A percentile compares a stretch with the other conserved stretches of the same genome.
These are phyloP conservation scores for Onchidella celtica DNA, from an alignment of 2,888 invertebrate genomes.

Conservation along the genomic window DNA sequence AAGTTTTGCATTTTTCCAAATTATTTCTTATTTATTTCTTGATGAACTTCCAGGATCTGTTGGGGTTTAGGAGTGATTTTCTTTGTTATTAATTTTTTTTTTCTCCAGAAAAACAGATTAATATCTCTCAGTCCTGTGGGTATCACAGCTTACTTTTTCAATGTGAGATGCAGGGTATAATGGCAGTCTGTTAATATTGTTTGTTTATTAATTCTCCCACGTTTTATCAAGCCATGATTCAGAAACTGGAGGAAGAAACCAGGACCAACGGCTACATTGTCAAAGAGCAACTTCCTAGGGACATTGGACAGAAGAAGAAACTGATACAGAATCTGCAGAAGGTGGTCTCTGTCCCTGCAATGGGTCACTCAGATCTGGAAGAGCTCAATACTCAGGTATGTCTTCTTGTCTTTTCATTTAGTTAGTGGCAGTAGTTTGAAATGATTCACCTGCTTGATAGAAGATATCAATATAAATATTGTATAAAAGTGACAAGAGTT, in stretches of 20 bases:
- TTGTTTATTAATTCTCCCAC: not conserved
- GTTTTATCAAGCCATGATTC: conserved; percentile 83
- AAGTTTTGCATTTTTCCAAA: too few relatives aligned
- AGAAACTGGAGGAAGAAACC: conserved; percentile 88
- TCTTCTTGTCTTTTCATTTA: not conserved
- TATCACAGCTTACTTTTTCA: not conserved
- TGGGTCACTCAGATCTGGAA: conserved; percentile 85
- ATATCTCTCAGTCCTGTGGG: too few relatives aligned
- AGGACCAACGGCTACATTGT: conserved; percentile 88
- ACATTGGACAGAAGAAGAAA: conserved; percentile 84
- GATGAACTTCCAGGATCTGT: too few relatives aligned
- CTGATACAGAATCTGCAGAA: conserved; percentile 86
- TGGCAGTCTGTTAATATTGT: not conserved
- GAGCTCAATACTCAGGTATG: conserved; percentile 84
- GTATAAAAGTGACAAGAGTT: too few relatives aligned
- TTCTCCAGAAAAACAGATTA: too few relatives aligned
- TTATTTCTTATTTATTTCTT: too few relatives aligned
- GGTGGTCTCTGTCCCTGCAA: conserved; percentile 85
- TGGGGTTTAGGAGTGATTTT: too few relatives aligned
- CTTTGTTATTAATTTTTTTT: too few relatives aligned
- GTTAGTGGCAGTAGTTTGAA: too few relatives aligned
- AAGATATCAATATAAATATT: too few relatives aligned
- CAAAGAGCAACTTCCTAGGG: conserved; percentile 89
- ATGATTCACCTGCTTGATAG: too few relatives aligned
- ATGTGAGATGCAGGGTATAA: not conserved